These are phyloP conservation scores for Whitmania pigra DNA, from an alignment of 1,140 invertebrate genomes.

Conservation along the genomic window DNA sequence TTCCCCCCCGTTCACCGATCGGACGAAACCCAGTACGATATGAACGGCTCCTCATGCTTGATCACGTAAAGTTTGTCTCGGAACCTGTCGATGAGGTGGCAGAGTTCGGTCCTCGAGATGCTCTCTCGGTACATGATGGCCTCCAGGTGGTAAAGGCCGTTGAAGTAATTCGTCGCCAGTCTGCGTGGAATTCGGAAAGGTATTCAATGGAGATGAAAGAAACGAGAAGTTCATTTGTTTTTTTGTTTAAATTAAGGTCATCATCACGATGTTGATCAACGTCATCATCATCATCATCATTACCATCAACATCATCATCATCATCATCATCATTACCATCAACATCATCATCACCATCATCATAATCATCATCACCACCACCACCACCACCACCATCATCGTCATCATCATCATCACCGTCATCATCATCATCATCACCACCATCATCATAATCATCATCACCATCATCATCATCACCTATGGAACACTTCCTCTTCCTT, in stretches of 20 bases:
- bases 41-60: background rate
- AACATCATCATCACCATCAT: background rate
- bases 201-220: too few species aligned
- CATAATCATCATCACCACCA: background rate
- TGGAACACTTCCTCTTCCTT: too few species aligned
- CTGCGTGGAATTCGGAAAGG: background rate
- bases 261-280: too few species aligned
- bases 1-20: background rate
- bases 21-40: background rate
- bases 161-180: background rate
- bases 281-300: too few species aligned
- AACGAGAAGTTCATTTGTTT: too few species aligned
- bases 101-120: background rate
- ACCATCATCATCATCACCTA: background rate
- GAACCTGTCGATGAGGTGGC: background rate
- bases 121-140: constrained; percentile 4
- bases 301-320: background rate
- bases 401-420: background rate
- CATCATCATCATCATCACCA: background rate
- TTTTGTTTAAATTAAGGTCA: too few species aligned
- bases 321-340: background rate
- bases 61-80: background rate
- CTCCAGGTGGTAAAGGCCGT: background rate
- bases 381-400: background rate
- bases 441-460: background rate